Evolutionary conservation across 2,797 vertebrate species (phyloP).

Genomic region (Hypotaenidia okinawae): DNA sequence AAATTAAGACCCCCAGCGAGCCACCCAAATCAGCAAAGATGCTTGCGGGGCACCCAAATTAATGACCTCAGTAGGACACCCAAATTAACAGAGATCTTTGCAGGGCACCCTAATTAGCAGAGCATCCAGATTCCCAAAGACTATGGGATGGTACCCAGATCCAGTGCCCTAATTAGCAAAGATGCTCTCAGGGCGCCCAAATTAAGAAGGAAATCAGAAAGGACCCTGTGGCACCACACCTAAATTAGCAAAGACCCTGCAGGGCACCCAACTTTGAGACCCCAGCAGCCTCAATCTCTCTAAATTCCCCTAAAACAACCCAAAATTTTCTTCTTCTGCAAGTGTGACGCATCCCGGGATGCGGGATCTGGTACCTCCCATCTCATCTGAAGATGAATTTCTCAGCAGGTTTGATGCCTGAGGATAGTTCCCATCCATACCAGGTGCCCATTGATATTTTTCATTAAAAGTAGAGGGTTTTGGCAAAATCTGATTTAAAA

Average conservation of each 20-base stretch:
- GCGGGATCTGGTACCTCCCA: rapidly evolving
- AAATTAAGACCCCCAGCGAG: too few relatives aligned
- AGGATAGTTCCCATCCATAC: rapidly evolving
- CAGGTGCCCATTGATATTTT: rapidly evolving
- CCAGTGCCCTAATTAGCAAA: background rate
- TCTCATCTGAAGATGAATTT: background rate
- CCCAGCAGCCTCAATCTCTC: rapidly evolving
- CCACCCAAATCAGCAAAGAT: background rate
- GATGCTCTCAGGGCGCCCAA: background rate
- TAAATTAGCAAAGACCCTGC: rapidly evolving
- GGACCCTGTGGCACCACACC: too few relatives aligned
- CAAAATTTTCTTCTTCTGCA: background rate
- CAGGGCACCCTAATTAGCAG: rapidly evolving
- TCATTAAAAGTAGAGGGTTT: background rate
- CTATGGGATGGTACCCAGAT: background rate
- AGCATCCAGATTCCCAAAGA: background rate
- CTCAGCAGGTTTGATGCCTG: rapidly evolving
- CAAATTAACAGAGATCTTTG: background rate
- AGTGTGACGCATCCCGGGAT: rapidly evolving
- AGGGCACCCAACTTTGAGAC: background rate
- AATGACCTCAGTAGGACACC: too few relatives aligned
- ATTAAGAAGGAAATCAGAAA: background rate
- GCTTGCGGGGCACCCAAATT: background rate
- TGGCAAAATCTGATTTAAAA: background rate
- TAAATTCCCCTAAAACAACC: background rate